Evolutionary conservation across 2,888 invertebrate genomes (phyloP).

Genomic region (Drosophila anceps): DNA sequence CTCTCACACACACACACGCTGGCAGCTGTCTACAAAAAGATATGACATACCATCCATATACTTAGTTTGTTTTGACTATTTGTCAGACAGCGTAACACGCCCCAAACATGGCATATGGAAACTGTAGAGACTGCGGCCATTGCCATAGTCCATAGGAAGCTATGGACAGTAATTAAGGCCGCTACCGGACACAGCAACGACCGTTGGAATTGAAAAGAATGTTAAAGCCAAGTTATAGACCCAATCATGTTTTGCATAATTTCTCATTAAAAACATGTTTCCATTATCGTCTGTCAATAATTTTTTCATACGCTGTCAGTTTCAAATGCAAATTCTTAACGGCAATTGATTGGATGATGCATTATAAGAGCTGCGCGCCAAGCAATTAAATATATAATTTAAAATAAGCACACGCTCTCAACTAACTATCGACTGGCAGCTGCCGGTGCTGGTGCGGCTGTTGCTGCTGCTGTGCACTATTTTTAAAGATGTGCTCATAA

Average conservation of each 20-base stretch:
- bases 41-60: constrained; percentile 68
- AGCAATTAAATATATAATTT: constrained; percentile 63
- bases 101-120: constrained; percentile 51
- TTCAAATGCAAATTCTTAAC: constrained; percentile 67
- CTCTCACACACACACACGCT: constrained; percentile 10
- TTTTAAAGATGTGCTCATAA: constrained; percentile 80
- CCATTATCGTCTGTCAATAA: constrained; percentile 78
- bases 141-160: constrained; percentile 45
- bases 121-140: constrained; percentile 17
- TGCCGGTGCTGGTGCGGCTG: constrained; percentile 44
- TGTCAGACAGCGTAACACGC: constrained; percentile 68
- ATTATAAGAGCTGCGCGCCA: constrained; percentile 32
- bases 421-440: constrained; percentile 46
- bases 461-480: constrained; percentile 69
- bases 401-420: constrained; percentile 67
- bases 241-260: constrained; percentile 67
- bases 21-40: constrained; percentile 65
- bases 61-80: constrained; percentile 77
- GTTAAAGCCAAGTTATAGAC: constrained; percentile 27
- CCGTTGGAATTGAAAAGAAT: constrained; percentile 16
- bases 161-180: constrained; percentile 72
- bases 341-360: constrained; percentile 57
- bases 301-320: constrained; percentile 48
- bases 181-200: constrained; percentile 69
- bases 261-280: constrained; percentile 80